Conservation (phyloP, 2,888 invertebrate genomes). For the Colletes collaris region DNA sequence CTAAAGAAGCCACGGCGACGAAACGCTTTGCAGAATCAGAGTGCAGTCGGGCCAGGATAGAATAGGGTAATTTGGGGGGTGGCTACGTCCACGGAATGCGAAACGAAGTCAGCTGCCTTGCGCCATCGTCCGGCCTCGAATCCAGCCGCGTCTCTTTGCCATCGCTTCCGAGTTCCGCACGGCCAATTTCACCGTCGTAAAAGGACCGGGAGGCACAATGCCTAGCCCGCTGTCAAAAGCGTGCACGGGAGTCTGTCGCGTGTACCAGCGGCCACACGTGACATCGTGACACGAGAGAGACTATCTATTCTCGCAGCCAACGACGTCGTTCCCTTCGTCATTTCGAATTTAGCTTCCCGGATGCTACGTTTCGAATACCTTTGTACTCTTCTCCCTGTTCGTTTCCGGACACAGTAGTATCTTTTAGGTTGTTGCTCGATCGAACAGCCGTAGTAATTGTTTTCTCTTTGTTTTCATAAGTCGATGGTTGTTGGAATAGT, state of each 20-base stretch:
- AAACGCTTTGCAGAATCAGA: slow-evolving; percentile 64
- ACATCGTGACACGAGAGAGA: slow-evolving; percentile 6
- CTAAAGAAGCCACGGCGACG: slow-evolving; percentile 38
- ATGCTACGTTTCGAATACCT: neutral
- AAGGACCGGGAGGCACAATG: slow-evolving; percentile 54
- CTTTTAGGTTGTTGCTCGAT: too few relatives aligned
- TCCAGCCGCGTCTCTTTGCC: slow-evolving; percentile 60
- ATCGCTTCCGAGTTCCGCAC: slow-evolving; percentile 54
- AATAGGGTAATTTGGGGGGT: slow-evolving; percentile 70
- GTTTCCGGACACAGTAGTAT: too few relatives aligned
- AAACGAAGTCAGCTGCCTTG: slow-evolving; percentile 52
- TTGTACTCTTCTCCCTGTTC: too few relatives aligned
- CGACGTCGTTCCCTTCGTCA: neutral
- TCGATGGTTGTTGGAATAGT: too few relatives aligned
- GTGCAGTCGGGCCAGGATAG: slow-evolving; percentile 61
- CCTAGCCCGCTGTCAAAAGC: slow-evolving; percentile 38
- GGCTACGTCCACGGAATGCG: slow-evolving; percentile 64
- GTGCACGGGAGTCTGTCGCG: slow-evolving; percentile 7
- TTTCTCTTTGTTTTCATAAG: too few relatives aligned
- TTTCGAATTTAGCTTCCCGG: neutral
- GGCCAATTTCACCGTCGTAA: slow-evolving; percentile 66
- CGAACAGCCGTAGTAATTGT: too few relatives aligned
- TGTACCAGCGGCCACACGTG: slow-evolving; percentile 25
- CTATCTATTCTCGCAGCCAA: neutral
- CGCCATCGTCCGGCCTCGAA: slow-evolving; percentile 11